phyloP scores from a whole-genome alignment of 2,113 vertebrate genomes.

The Laticauda laticaudata region DNA sequence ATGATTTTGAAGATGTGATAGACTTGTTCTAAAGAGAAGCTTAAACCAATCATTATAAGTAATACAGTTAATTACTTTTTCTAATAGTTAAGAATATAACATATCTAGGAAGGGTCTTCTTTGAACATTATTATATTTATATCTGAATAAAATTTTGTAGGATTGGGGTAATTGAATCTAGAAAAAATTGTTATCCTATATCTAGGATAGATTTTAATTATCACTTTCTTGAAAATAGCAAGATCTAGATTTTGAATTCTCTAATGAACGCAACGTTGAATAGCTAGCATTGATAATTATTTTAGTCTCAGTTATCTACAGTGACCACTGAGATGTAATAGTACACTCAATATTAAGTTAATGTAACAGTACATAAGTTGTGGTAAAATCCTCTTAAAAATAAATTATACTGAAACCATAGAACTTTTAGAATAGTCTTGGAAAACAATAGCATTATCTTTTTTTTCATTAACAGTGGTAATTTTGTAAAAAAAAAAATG shows the following conservation, averaged over 20 bases:
- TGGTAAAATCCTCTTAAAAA: neutral
- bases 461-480: neutral
- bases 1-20: neutral
- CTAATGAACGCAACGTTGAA: neutral
- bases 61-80: neutral
- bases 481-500: neutral
- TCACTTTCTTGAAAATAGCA: neutral
- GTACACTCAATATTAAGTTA: neutral
- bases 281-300: neutral
- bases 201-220: neutral
- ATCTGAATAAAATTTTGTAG: neutral
- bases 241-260: neutral
- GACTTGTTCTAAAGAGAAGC: neutral
- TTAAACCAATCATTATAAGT: neutral
- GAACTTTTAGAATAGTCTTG: neutral
- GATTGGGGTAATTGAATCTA: neutral
- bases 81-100: neutral
- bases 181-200: neutral
- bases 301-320: neutral
- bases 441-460: neutral
- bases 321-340: neutral
- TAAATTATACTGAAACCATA: neutral
- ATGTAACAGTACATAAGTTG: neutral
- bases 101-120: neutral
- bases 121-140: neutral